Base-by-base conservation (phyloP, 2,113 vertebrate species). In the Oryzias celebensis region DNA sequence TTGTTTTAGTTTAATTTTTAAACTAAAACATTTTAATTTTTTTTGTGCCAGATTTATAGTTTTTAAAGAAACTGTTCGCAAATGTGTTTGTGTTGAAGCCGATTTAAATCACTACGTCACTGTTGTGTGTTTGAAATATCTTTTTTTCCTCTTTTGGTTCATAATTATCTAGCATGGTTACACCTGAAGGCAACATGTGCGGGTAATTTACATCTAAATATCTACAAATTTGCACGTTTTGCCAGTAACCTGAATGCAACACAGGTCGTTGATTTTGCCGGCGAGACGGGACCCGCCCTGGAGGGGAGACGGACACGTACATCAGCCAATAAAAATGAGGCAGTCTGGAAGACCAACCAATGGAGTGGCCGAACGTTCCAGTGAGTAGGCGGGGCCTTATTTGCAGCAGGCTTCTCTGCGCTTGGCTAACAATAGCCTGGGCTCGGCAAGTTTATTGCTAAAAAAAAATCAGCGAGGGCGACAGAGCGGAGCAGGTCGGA, bases 381-480 rank as follows among this genome's bases (percentile, higher is more conserved):
- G 7, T 13, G 0, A 22, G 20, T 64, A 77, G 90, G 89, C 80
- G 89, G 91, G 86, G 12, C 36, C 67, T 73, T 46, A 46, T 43
- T 71, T 73, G 87, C 85, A 84, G 86, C 85, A 90, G 76, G 66
- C 56, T 87, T 58, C 78, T 80, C 42, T 73, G 86, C 23, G 71
- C 66, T 45, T 13, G 0, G 64, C 83, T 88, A 88, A 91, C 89
- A 92, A 91, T 90, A 89, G 88, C 78, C 73, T 63, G 72, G 64
- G 81, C 69, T 78, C 75, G 71, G 76, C 77, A 84, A 85, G 75
- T 87, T 86, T 73, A 74, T 68, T 76, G 77, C 73, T 74, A 70
- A 80, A 76, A 41, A 62, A 50, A 61, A 68, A 41, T 24, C 44
- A 76, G 36, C 36, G 50, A 71, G 68, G 68, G 73, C 55, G 80